These are phyloP conservation scores for Myocastor coypus DNA, from an alignment of 2,113 vertebrate species.

Conservation along the genomic window DNA sequence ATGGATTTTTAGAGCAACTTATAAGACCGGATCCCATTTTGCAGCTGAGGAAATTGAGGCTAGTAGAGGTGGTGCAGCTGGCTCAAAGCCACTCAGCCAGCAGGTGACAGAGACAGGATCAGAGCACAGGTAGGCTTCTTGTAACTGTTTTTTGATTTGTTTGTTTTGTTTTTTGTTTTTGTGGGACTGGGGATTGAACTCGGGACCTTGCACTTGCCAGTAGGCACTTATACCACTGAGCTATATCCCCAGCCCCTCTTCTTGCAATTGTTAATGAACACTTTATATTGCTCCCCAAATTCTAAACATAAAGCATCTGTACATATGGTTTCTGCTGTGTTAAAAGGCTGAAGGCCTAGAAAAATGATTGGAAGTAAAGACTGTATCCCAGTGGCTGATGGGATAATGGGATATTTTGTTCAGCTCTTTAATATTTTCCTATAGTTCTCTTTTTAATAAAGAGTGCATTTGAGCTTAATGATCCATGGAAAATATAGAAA, in stretches of 20 bases:
- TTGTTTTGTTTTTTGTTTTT: too few relatives aligned
- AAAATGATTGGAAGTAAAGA: constrained; percentile 5
- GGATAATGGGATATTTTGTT: background rate
- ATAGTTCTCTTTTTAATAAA: constrained; percentile 20
- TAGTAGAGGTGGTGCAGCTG: background rate
- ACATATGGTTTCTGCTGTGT: background rate
- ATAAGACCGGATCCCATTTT: background rate
- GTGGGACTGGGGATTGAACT: too few relatives aligned
- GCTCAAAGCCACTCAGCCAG: background rate
- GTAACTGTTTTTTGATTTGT: too few relatives aligned
- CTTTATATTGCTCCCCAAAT: background rate
- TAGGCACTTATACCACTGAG: too few relatives aligned
- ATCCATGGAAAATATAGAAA: constrained; percentile 18
- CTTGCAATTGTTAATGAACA: background rate
- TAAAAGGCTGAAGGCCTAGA: background rate
- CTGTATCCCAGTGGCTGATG: background rate
- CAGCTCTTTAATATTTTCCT: constrained; percentile 22
- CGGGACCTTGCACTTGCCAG: too few relatives aligned
- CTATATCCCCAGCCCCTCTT: too few relatives aligned
- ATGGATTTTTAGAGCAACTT: background rate
- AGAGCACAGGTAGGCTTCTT: background rate
- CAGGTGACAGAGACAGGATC: background rate
- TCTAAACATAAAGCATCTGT: background rate
- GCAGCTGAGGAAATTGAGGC: constrained; percentile 28
- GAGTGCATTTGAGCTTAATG: background rate